Evolutionary conservation across 2,797 vertebrate genomes (phyloP).

Genomic region (Chaetodon trifasciatus): DNA sequence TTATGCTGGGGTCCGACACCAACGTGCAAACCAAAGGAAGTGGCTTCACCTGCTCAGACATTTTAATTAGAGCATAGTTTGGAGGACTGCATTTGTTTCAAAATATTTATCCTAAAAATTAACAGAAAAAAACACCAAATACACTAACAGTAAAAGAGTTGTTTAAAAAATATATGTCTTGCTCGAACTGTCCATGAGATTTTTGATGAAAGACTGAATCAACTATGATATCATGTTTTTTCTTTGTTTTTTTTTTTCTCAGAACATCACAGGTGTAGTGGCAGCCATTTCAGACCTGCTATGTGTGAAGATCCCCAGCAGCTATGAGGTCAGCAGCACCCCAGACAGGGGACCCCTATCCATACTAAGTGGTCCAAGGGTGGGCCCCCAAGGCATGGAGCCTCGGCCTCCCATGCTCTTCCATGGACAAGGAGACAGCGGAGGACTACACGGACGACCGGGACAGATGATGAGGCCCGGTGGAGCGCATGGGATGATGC

Average conservation of each 20-base stretch:
- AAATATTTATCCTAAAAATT: not conserved
- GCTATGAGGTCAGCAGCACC: conserved; percentile 96
- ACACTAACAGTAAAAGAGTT: not conserved
- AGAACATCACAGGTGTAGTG: conserved; percentile 96
- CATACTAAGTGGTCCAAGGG: conserved; percentile 73
- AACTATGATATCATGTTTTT: not conserved
- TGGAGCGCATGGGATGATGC: conserved; percentile 87
- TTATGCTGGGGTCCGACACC: not conserved
- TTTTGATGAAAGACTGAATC: not conserved
- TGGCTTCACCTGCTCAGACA: not conserved
- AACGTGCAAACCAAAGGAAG: not conserved
- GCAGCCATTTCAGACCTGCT: conserved; percentile 97
- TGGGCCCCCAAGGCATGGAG: conserved; percentile 84
- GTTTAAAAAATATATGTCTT: not conserved
- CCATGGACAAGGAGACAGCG: conserved; percentile 86
- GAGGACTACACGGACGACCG: conserved; percentile 80
- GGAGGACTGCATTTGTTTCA: not conserved
- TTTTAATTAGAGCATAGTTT: not conserved
- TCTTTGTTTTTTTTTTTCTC: conserved; percentile 14
- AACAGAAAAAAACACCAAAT: not conserved
- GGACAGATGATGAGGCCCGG: conserved; percentile 82
- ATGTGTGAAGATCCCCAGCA: conserved; percentile 95
- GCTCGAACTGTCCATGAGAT: not conserved
- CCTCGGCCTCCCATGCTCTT: conserved; percentile 88
- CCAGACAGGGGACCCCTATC: conserved; percentile 85